A percentile compares a stretch with the other conserved stretches of the same genome.
Conservation (phyloP, 2,113 vertebrate genomes). For the Hipposideros armiger region DNA sequence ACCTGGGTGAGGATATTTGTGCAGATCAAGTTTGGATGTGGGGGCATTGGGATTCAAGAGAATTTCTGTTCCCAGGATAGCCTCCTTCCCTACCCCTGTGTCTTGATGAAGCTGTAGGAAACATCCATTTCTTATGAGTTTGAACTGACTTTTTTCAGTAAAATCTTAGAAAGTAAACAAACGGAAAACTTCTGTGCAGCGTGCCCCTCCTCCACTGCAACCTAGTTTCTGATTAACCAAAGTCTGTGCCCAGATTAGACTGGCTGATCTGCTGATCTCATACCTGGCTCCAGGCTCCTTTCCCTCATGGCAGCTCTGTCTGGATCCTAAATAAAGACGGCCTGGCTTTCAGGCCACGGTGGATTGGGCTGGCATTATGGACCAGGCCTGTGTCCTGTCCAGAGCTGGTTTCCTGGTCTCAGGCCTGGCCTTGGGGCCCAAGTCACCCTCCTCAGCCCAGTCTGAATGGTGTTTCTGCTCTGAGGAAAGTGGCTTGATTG, state of each 20-base stretch:
- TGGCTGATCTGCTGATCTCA: background rate
- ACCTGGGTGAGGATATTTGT: background rate
- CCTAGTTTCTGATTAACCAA: conserved; percentile 70
- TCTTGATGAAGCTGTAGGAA: conserved; percentile 33
- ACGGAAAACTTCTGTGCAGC: background rate
- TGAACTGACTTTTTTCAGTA: background rate
- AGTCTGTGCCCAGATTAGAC: background rate
- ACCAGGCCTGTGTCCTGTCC: background rate
- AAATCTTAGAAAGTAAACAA: conserved; percentile 39
- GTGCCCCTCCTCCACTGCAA: background rate
- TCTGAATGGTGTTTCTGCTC: background rate
- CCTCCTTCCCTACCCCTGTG: background rate
- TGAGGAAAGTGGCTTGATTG: background rate
- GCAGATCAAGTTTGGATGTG: background rate
- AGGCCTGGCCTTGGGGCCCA: background rate
- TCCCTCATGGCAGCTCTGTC: background rate
- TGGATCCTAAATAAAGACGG: conserved; percentile 63
- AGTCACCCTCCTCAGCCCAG: background rate
- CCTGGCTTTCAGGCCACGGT: conserved; percentile 63
- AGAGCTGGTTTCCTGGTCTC: conserved; percentile 11
- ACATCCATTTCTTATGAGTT: background rate
- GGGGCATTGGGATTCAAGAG: background rate
- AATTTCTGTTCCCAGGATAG: conserved; percentile 8
- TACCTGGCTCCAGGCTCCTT: conserved; percentile 11
- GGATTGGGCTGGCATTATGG: background rate